Conservation (phyloP, 1,140 invertebrate species). For the Coptotermes formosanus region DNA sequence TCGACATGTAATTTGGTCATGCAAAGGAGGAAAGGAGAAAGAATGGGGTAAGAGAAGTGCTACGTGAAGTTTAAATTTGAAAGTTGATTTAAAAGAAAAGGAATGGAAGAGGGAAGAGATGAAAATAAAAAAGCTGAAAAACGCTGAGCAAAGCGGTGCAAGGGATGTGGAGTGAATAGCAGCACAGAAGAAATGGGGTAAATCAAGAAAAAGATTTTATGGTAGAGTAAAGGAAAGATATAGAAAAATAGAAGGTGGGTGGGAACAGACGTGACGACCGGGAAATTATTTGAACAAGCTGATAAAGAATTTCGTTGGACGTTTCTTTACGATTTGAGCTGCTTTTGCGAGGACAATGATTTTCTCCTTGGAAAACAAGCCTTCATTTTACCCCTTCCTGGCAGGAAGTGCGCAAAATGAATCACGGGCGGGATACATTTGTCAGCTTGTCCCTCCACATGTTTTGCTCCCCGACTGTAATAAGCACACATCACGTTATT, state of each 20-base stretch:
- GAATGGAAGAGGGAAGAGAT: not conserved
- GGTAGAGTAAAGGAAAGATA: not conserved
- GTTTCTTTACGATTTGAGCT: not conserved
- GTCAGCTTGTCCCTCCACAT: no score
- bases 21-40: not conserved
- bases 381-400: no score
- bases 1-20: constrained; percentile 1
- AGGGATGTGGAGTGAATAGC: not conserved
- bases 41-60: not conserved
- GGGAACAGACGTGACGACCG: not conserved
- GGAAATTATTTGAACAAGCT: constrained; percentile 1
- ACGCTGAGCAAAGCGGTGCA: constrained; percentile 1
- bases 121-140: not conserved
- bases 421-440: no score
- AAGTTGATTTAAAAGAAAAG: constrained; percentile 17
- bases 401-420: no score
- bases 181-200: not conserved
- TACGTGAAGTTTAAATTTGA: not conserved
- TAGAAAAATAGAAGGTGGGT: not conserved
- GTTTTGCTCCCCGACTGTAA: no score
- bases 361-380: no score
- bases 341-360: not conserved
- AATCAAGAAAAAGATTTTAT: constrained; percentile 4
- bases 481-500: no score
- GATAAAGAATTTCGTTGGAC: not conserved